Evolutionary conservation across 1,140 invertebrate species (phyloP).

Genomic region (Neuroterus valhalla): DNA sequence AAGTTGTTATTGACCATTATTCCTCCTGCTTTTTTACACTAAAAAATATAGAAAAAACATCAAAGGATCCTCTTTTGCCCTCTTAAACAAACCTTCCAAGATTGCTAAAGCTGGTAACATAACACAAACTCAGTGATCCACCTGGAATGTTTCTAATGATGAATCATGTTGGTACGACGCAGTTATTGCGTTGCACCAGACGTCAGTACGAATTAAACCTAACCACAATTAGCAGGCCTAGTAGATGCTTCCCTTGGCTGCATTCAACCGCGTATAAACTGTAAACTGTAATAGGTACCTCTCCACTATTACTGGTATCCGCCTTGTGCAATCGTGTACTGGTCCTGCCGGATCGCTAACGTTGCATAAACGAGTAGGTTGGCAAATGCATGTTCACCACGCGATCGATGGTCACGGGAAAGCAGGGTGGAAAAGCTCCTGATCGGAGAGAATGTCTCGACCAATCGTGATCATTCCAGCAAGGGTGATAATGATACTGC

Average conservation of each 20-base stretch:
- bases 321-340: slow-evolving; percentile 7
- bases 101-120: no score
- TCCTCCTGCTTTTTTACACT: no score
- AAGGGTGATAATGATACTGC: not conserved
- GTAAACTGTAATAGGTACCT: slow-evolving; percentile 59
- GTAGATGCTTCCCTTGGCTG: slow-evolving; percentile 48
- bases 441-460: slow-evolving; percentile 19
- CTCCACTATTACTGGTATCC: not conserved
- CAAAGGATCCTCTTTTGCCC: no score
- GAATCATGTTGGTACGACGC: no score
- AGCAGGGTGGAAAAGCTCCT: slow-evolving; percentile 37
- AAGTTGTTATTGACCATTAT: no score
- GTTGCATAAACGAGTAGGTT: slow-evolving; percentile 51
- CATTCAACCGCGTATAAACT: slow-evolving; percentile 59
- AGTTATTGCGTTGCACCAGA: slow-evolving; percentile 19
- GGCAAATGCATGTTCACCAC: slow-evolving; percentile 39
- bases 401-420: slow-evolving; percentile 45
- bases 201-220: slow-evolving; percentile 61
- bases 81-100: no score
- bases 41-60: no score
- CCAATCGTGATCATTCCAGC: not conserved
- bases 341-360: slow-evolving; percentile 35
- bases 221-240: slow-evolving; percentile 60
- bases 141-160: not conserved
- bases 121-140: not conserved